Evolutionary conservation across 2,113 vertebrate genomes (phyloP).

Genomic region (Gnathochromis pfefferi): DNA sequence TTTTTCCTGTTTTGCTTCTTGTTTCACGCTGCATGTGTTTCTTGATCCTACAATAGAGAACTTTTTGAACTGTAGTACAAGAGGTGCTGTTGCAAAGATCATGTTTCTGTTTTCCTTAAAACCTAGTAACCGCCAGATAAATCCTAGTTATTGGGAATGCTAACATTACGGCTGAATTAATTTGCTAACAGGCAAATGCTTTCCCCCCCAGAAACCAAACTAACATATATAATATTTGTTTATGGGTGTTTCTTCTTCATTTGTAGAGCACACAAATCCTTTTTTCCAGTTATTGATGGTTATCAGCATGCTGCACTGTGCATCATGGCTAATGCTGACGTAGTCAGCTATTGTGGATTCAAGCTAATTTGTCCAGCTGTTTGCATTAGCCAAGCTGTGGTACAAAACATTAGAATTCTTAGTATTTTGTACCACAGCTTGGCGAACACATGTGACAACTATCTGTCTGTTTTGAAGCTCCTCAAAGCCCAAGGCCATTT

Average conservation of each 20-base stretch:
- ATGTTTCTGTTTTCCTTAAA: background rate
- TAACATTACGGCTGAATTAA: background rate
- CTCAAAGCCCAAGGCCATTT: background rate
- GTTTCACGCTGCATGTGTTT: accelerated
- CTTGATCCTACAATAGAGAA: background rate
- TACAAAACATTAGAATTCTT: background rate
- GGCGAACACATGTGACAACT: background rate
- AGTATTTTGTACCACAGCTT: background rate
- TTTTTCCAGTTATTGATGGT: background rate
- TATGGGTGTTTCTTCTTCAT: background rate
- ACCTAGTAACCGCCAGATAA: background rate
- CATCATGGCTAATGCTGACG: background rate
- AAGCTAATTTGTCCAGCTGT: background rate
- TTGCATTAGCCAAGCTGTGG: background rate
- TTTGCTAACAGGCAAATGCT: background rate
- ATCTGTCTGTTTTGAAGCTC: background rate
- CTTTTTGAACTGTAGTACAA: background rate
- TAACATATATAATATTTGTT: background rate
- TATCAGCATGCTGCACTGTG: background rate
- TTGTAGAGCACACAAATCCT: background rate
- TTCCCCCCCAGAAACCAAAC: background rate
- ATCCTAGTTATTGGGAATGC: background rate
- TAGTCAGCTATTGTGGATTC: background rate
- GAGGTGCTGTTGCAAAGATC: background rate
- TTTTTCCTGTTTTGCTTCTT: background rate